Evolutionary conservation across 2,888 invertebrate species (phyloP), one percentile per base, ranked within the genome.

Genomic region (Pocota personata): DNA sequence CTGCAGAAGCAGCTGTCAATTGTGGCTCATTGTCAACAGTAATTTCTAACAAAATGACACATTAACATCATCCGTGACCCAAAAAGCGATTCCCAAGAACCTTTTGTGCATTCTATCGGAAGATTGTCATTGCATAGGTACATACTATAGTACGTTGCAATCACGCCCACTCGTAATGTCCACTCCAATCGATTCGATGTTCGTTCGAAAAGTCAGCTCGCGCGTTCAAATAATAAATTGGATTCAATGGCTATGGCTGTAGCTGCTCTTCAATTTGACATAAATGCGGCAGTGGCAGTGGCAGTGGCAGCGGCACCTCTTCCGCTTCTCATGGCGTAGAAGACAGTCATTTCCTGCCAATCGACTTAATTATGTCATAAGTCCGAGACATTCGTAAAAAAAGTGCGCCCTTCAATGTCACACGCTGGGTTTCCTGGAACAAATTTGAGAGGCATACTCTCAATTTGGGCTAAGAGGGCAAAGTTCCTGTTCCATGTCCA

Each of bases 381-480:
- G 48, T 69, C 60, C 55, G 30, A 19, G 32, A 48, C 52, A 40
- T 52, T 71, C n/a, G 48, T 55, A 21, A 30, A 32, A 5, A 14
- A 12, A 6, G 57, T 14, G 35, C 12, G 14, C 43, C 50, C 79
- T 50, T 64, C 75, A 84, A 75, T 84, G 84, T 84, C 79, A 84
- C n/a, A 8, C 19, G 14, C 27, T 57, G 60, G 6, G 60, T 19
- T 66, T 76, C 66, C 43, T 64, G n/a, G 32, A 48, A 35, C 14
- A 46, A 16, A 66, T 27, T 19, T 19, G 8, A 48, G 21, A 2
- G 5, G 14, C 40, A 14, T 12, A 75, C 40, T 64, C 50, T n/a
- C 35, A 35, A 83, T 77, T 77, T 83, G 72, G 82, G 72, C 77
- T 67, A 83, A 83, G 72, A 67, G 82, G 82, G 77, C 82, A 43